A percentile compares a stretch with the other conserved stretches of the same genome.
Conservation (phyloP, 2,888 invertebrate genomes). For the Taenaris catops region DNA sequence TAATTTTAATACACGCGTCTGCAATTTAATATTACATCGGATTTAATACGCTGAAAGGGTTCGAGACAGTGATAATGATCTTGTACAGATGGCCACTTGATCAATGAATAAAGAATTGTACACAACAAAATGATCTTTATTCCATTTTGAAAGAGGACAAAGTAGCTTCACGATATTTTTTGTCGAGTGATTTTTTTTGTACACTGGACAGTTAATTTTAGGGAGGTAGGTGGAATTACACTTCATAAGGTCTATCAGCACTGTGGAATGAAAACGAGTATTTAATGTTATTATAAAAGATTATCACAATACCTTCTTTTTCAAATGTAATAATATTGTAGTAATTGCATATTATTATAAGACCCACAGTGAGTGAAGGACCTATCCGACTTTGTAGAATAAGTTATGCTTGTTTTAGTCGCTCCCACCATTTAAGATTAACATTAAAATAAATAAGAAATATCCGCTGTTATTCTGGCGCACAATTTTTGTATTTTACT, state of each 20-base stretch:
- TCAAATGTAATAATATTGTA: too few species aligned
- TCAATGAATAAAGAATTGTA: constrained; percentile 1
- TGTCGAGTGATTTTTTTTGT: background rate
- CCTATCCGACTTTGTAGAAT: too few species aligned
- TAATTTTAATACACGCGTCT: constrained; percentile 20
- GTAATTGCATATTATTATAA: too few species aligned
- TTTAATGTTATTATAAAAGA: too few species aligned
- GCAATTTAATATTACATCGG: constrained; percentile 23
- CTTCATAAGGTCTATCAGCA: constrained; percentile 2
- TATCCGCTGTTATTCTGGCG: too few species aligned
- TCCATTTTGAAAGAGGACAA: background rate
- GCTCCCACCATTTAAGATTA: too few species aligned
- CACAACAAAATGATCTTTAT: constrained; percentile 10
- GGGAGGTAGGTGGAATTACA: constrained; percentile 3
- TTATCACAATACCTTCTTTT: too few species aligned
- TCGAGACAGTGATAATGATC: constrained; percentile 18
- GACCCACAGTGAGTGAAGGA: too few species aligned
- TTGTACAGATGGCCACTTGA: constrained; percentile 8
- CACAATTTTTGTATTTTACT: too few species aligned
- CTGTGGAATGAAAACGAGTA: too few species aligned
- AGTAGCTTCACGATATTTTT: constrained; percentile 8
- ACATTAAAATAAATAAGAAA: too few species aligned
- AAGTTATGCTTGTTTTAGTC: too few species aligned
- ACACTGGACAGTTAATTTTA: constrained; percentile 2
- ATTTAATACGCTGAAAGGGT: constrained; percentile 29